Percentiles rank a stretch among this genome's conserved stretches.
Conservation (phyloP, 2,797 vertebrate genomes). For the Lycodopsis pacificus region DNA sequence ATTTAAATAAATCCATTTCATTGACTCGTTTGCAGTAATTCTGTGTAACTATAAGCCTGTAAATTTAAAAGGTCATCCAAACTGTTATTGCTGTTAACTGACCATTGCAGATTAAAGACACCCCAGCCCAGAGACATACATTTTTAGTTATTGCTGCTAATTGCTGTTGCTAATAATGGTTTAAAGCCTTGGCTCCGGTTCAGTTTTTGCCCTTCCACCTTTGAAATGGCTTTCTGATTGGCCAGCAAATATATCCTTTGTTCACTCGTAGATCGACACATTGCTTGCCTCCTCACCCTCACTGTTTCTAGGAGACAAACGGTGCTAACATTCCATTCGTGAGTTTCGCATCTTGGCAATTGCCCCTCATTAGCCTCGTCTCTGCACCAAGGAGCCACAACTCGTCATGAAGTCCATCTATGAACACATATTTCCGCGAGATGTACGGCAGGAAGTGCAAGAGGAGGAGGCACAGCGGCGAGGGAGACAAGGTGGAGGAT, state of each 20-base stretch:
- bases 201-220: not conserved
- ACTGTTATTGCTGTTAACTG: not conserved
- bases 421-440: slow-evolving; percentile 52
- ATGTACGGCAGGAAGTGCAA: slow-evolving; percentile 35
- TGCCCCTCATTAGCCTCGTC: slow-evolving; percentile 55
- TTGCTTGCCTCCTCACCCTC: not conserved
- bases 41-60: not conserved
- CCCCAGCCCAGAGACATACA: not conserved
- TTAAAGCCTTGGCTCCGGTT: not conserved
- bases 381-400: slow-evolving; percentile 47
- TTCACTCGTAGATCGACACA: not conserved
- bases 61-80: slow-evolving; percentile 18
- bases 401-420: slow-evolving; percentile 38
- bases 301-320: slow-evolving; percentile 42
- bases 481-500: slow-evolving; percentile 12
- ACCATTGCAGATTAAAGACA: slow-evolving; percentile 5
- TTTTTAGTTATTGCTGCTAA: not conserved
- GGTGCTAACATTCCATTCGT: slow-evolving; percentile 65
- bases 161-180: not conserved
- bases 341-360: slow-evolving; percentile 61
- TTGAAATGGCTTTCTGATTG: not conserved
- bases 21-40: not conserved
- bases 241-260: not conserved
- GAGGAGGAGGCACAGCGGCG: not conserved
- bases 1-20: not conserved